Conservation (phyloP, 2,113 vertebrate species). For the Poecile atricapillus region DNA sequence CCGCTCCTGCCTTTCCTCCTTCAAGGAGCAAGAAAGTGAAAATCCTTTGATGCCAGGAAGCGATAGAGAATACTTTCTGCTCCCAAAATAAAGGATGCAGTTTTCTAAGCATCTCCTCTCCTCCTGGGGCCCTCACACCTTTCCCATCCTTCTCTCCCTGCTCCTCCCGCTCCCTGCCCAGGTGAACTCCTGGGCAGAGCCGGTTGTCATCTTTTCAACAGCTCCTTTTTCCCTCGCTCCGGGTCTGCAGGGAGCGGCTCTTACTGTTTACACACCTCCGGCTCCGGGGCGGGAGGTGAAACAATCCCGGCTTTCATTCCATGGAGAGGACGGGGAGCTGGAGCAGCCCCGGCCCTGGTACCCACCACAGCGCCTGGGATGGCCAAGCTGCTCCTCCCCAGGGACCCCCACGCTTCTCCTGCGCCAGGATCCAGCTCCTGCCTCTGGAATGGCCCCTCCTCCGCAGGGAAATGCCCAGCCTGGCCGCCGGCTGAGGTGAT, state of each 20-base stretch:
- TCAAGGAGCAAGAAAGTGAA: conserved; percentile 37
- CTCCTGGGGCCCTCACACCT: neutral
- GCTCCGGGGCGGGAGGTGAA: conserved; percentile 13
- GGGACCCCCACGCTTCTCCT: accelerated
- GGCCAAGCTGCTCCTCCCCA: neutral
- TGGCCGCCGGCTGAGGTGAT: accelerated
- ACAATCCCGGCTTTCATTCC: conserved; percentile 58
- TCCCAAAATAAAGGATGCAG: conserved; percentile 40
- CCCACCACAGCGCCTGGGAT: accelerated
- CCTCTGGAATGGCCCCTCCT: neutral
- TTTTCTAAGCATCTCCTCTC: neutral
- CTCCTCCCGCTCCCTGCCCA: conserved; percentile 38
- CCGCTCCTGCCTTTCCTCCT: conserved; percentile 33
- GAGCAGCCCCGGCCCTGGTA: accelerated
- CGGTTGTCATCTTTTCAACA: conserved; percentile 74
- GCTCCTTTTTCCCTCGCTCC: conserved; percentile 66
- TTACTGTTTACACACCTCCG: conserved; percentile 66
- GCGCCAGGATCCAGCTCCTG: neutral
- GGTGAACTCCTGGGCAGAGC: conserved; percentile 59
- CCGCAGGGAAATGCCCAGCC: neutral
- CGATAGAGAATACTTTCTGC: neutral
- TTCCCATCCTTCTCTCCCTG: neutral
- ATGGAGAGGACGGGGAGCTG: neutral
- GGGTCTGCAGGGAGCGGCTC: conserved; percentile 43
- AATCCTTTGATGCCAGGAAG: conserved; percentile 65